Evolutionary conservation across 2,113 vertebrate species (phyloP).

Genomic region (Platysteira castanea): DNA sequence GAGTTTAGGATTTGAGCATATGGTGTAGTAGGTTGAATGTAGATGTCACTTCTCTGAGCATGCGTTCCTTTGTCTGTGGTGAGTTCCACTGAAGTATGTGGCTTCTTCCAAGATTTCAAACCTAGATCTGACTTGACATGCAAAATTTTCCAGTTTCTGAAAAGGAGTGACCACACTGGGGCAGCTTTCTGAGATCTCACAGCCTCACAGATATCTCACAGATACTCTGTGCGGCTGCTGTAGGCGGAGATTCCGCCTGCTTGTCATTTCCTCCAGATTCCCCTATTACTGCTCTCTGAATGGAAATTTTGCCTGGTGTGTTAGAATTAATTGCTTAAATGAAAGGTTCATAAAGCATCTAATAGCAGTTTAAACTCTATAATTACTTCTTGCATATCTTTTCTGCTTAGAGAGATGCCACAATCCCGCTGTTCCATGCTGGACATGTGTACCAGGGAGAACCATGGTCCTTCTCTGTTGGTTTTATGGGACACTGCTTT

Average conservation of each 20-base stretch:
- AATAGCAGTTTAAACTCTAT: not conserved
- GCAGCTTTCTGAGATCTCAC: not conserved
- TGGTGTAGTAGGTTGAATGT: not conserved
- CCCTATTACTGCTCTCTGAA: not conserved
- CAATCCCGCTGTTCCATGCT: fast-evolving
- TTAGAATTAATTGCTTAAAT: not conserved
- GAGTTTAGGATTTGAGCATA: not conserved
- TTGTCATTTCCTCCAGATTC: not conserved
- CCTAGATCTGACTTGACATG: not conserved
- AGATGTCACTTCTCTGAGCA: not conserved
- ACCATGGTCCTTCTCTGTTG: not conserved
- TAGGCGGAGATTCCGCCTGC: fast-evolving
- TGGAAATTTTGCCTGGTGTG: not conserved
- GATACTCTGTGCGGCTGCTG: not conserved
- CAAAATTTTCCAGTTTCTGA: not conserved
- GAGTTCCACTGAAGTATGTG: not conserved
- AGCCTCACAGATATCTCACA: too few relatives aligned
- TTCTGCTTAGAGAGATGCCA: not conserved
- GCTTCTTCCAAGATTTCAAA: not conserved
- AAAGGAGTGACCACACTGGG: not conserved
- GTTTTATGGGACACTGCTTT: not conserved
- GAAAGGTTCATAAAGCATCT: not conserved
- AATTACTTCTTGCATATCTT: not conserved
- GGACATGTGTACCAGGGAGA: fast-evolving
- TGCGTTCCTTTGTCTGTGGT: not conserved